Conservation (phyloP, 2,113 vertebrate genomes). For the Mellivora capensis region DNA sequence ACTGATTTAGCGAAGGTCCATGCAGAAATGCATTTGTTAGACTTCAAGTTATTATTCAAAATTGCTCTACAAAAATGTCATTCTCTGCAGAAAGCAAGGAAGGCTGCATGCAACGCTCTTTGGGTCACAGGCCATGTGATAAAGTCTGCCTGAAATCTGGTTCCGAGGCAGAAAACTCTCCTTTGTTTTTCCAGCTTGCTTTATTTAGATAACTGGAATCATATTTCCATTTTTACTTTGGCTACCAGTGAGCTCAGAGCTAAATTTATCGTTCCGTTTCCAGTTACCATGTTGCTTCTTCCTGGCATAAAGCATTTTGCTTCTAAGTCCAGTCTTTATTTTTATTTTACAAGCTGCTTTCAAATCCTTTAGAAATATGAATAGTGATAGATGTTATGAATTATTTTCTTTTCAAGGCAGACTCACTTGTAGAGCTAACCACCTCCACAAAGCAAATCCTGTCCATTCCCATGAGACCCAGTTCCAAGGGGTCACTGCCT, state of each 20-base stretch:
- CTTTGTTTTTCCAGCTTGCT: background rate
- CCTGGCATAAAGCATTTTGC: background rate
- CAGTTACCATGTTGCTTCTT: background rate
- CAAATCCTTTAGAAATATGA: background rate
- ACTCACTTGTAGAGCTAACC: background rate
- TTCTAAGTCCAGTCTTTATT: background rate
- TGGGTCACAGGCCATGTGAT: background rate
- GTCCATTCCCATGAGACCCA: background rate
- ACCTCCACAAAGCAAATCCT: background rate
- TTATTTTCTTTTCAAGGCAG: background rate
- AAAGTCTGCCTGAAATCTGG: background rate
- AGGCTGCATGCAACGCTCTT: background rate
- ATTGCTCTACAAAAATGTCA: background rate
- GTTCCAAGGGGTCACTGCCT: background rate
- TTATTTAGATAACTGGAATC: background rate
- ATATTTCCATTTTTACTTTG: conserved; percentile 15
- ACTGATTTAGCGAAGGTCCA: background rate
- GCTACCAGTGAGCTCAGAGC: background rate
- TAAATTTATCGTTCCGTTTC: background rate
- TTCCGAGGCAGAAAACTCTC: background rate
- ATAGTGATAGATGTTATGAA: background rate
- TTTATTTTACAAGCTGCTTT: background rate
- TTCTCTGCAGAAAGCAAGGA: background rate
- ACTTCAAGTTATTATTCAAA: background rate
- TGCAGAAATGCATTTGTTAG: background rate